Conservation (phyloP, 1,140 invertebrate species). For the Holotrichia oblita region DNA sequence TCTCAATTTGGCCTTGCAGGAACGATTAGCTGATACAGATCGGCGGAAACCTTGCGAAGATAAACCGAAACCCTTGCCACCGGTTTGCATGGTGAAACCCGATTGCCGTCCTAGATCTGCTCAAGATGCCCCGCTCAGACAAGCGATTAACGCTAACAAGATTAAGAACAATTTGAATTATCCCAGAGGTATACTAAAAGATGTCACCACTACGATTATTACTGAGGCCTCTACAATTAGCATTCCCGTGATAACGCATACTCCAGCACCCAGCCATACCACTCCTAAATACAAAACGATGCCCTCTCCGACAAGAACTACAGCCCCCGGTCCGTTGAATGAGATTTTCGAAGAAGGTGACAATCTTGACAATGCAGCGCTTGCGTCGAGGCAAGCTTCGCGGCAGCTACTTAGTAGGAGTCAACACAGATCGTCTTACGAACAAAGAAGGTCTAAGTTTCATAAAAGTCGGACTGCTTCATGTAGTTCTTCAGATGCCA, state of each 20-base stretch:
- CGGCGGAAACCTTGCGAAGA: slow-evolving; percentile 49
- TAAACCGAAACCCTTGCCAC: slow-evolving; percentile 29
- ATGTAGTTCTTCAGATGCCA: slow-evolving; percentile 89
- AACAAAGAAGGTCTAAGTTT: slow-evolving; percentile 75
- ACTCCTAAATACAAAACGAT: slow-evolving; percentile 68
- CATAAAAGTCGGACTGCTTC: slow-evolving; percentile 84
- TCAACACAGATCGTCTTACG: slow-evolving; percentile 62
- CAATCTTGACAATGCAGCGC: slow-evolving; percentile 51
- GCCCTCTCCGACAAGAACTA: slow-evolving; percentile 63
- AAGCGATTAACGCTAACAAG: slow-evolving; percentile 34
- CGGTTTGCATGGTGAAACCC: slow-evolving; percentile 14
- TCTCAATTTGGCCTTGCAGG: slow-evolving; percentile 67
- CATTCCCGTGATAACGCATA: slow-evolving; percentile 65
- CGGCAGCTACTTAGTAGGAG: slow-evolving; percentile 58
- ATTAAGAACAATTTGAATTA: not conserved
- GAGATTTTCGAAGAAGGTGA: slow-evolving; percentile 79
- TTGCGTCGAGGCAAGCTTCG: slow-evolving; percentile 49
- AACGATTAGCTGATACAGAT: slow-evolving; percentile 61
- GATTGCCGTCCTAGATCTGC: slow-evolving; percentile 46
- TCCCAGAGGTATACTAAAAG: not conserved
- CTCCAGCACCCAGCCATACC: slow-evolving; percentile 56
- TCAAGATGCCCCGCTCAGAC: slow-evolving; percentile 27
- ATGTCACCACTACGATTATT: slow-evolving; percentile 62
- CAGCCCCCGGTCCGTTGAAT: slow-evolving; percentile 64
- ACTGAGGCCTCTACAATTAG: slow-evolving; percentile 67